Percentiles rank a stretch among this genome's conserved stretches.
These are phyloP conservation scores for Melolontha melolontha DNA, from an alignment of 2,888 invertebrate genomes.

Conservation along the genomic window DNA sequence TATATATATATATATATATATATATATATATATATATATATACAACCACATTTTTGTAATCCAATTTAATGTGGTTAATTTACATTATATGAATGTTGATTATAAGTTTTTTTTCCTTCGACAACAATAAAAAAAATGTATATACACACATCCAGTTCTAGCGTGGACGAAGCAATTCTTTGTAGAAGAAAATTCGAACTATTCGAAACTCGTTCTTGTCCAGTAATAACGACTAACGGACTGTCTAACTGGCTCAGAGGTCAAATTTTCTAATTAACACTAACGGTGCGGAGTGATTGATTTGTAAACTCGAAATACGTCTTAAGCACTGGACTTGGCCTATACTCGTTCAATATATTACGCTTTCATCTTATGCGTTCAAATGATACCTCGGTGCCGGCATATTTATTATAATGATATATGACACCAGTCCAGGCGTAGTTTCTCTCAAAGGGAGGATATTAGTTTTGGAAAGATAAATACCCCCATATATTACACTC, in stretches of 20 bases:
- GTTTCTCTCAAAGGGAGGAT: conserved; percentile 46
- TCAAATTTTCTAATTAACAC: conserved; percentile 64
- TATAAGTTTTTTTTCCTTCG: no score
- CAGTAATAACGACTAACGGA: conserved; percentile 1
- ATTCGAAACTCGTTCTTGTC: no score
- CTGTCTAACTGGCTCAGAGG: conserved; percentile 47
- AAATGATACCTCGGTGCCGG: conserved; percentile 24
- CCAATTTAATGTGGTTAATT: no score
- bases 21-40: no score
- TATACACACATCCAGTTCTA: no score
- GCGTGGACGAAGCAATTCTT: no score
- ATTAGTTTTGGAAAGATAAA: conserved; percentile 50
- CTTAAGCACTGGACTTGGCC: conserved; percentile 16
- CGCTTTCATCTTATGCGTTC: conserved; percentile 13
- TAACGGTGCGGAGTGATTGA: conserved; percentile 62
- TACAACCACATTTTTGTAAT: no score
- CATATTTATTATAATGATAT: conserved; percentile 43
- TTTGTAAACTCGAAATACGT: conserved; percentile 57
- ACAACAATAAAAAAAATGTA: no score
- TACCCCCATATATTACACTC: conserved; percentile 48
- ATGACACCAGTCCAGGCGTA: conserved; percentile 31
- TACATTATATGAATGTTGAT: no score
- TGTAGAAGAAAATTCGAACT: no score
- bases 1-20: no score
- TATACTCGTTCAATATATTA: conserved; percentile 23